Evolutionary conservation across 2,113 vertebrate species (phyloP).

Genomic region (Lamprotornis superbus): DNA sequence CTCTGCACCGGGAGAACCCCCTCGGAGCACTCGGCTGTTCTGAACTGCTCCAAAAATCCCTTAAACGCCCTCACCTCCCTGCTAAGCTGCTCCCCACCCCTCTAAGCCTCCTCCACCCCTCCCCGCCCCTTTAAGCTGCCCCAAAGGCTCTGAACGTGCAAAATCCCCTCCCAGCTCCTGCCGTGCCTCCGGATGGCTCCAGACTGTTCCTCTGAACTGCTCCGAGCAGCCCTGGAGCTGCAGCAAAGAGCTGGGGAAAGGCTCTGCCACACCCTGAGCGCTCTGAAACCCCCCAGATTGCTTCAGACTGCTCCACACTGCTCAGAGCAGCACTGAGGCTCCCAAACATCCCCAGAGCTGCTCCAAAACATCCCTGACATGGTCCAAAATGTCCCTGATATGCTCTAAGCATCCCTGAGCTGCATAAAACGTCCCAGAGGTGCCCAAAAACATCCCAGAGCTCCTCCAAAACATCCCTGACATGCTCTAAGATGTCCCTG

Average conservation of each 20-base stretch:
- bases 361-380: not conserved
- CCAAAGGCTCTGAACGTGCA: not conserved
- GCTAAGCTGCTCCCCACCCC: not conserved
- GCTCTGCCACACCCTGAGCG: not conserved
- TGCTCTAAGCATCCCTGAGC: not conserved
- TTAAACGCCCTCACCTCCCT: not conserved
- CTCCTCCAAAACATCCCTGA: not conserved
- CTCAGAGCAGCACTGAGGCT: not conserved
- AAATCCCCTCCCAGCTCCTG: not conserved
- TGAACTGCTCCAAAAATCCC: not conserved
- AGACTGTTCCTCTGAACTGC: not conserved
- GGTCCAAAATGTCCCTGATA: not conserved
- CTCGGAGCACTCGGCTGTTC: accelerated
- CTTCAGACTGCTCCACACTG: not conserved
- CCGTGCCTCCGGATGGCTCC: not conserved
- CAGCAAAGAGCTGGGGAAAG: not conserved
- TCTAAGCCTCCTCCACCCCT: not conserved
- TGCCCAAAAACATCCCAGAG: not conserved
- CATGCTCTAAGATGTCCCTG: not conserved
- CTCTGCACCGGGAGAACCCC: accelerated
- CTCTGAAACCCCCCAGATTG: not conserved
- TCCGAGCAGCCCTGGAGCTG: not conserved
- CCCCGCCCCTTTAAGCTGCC: not conserved
- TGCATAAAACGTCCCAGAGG: not conserved
- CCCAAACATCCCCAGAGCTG: not conserved